Percentiles rank a stretch among this genome's conserved stretches.
These are phyloP conservation scores for Chrysogorgia sp. DNA, from an alignment of 92 coral and sea anemone genomes.

Conservation along the genomic window DNA sequence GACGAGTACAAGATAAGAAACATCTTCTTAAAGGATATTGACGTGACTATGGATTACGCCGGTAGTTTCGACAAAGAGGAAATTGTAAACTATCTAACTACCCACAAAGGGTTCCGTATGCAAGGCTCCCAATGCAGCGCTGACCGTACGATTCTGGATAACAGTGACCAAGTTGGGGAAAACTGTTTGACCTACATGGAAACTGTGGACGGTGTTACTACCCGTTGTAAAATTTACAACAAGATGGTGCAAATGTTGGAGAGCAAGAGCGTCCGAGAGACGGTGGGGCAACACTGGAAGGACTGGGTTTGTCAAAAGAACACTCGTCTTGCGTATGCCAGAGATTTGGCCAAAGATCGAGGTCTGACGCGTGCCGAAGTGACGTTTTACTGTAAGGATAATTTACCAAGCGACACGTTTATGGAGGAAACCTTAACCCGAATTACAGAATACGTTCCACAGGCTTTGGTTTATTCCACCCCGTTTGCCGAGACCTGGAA, in stretches of 20 bases:
- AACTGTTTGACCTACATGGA: slow-evolving; percentile 39
- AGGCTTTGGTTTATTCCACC: slow-evolving; percentile 27
- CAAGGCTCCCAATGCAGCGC: slow-evolving; percentile 33
- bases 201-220: slow-evolving; percentile 29
- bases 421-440: slow-evolving; percentile 41
- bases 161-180: slow-evolving; percentile 44
- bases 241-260: slow-evolving; percentile 23
- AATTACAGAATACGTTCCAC: slow-evolving; percentile 26
- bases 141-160: slow-evolving; percentile 48
- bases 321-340: slow-evolving; percentile 42
- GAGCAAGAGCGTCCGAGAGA: slow-evolving; percentile 19
- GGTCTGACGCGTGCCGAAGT: slow-evolving; percentile 58
- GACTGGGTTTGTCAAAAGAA: slow-evolving; percentile 16
- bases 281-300: slow-evolving; percentile 24
- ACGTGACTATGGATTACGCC: slow-evolving; percentile 49
- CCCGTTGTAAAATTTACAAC: slow-evolving; percentile 26
- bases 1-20: slow-evolving; percentile 48
- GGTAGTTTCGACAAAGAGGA: slow-evolving; percentile 60
- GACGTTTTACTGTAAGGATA: slow-evolving; percentile 49
- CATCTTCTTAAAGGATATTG: slow-evolving; percentile 51
- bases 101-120: slow-evolving; percentile 32
- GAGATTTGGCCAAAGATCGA: slow-evolving; percentile 51
- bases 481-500: slow-evolving; percentile 37
- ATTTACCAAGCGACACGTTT: slow-evolving; percentile 26
- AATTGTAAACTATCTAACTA: slow-evolving; percentile 29